Conservation (phyloP, 2,797 vertebrate species). For the Micropoecilia bifurca region DNA sequence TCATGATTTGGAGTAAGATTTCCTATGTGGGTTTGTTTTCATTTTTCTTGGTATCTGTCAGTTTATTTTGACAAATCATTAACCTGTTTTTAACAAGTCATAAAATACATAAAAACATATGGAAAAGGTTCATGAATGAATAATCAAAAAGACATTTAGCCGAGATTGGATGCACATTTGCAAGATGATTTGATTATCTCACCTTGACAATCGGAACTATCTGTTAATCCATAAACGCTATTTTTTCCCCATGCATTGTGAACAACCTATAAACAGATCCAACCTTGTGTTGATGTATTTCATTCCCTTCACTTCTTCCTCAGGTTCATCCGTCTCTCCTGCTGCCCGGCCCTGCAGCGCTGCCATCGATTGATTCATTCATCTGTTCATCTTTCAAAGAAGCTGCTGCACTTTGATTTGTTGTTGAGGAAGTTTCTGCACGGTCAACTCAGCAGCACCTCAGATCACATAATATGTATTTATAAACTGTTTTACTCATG, state of each 20-base stretch:
- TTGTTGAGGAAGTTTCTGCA: constrained; percentile 20
- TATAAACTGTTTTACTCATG: neutral
- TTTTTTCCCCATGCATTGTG: neutral
- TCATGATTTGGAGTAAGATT: neutral
- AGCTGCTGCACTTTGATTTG: constrained; percentile 14
- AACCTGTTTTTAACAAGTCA: neutral
- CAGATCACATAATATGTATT: neutral
- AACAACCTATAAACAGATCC: neutral
- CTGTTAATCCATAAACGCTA: neutral
- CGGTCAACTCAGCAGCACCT: neutral
- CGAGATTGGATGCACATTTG: neutral
- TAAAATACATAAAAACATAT: neutral
- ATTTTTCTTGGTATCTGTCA: neutral
- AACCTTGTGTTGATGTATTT: neutral
- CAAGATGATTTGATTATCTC: neutral
- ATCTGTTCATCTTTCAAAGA: constrained; percentile 29
- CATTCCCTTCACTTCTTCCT: constrained; percentile 1
- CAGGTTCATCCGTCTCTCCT: constrained; percentile 15
- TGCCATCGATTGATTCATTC: constrained; percentile 19
- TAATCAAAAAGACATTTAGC: neutral
- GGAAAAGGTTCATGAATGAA: neutral
- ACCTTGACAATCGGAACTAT: neutral
- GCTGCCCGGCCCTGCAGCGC: constrained; percentile 1
- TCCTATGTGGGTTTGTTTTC: neutral
- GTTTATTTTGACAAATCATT: neutral